These are phyloP conservation scores for Anarrhichthys ocellatus DNA, from an alignment of 2,113 vertebrate species.

Conservation along the genomic window DNA sequence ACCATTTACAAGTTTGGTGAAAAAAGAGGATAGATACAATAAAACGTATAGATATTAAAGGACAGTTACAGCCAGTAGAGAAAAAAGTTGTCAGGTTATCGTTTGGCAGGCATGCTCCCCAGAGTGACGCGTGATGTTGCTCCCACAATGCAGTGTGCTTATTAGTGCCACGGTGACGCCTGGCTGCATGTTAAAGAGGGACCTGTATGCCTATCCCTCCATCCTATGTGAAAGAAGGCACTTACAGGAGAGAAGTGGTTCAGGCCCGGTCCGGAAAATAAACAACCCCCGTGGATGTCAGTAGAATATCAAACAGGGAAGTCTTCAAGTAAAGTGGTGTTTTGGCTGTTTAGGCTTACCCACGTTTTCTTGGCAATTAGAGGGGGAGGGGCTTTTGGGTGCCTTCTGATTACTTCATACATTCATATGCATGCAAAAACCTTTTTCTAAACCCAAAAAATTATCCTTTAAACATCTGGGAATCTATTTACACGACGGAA, in stretches of 20 bases:
- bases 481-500: slow-evolving; percentile 72
- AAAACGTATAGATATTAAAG: slow-evolving; percentile 63
- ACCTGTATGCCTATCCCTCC: slow-evolving; percentile 71
- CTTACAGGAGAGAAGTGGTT: slow-evolving; percentile 77
- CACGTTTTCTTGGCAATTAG: slow-evolving; percentile 46
- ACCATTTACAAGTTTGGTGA: slow-evolving; percentile 76
- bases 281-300: slow-evolving; percentile 53
- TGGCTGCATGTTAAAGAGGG: slow-evolving; percentile 63
- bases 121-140: slow-evolving; percentile 46
- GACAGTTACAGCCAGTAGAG: slow-evolving; percentile 39
- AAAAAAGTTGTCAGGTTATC: slow-evolving; percentile 58
- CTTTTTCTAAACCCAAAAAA: slow-evolving; percentile 46
- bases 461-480: slow-evolving; percentile 49
- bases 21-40: slow-evolving; percentile 73
- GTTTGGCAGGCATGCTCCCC: slow-evolving; percentile 70
- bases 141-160: slow-evolving; percentile 70
- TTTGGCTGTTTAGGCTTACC: slow-evolving; percentile 30
- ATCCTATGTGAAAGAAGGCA: slow-evolving; percentile 79
- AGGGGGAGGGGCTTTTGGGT: slow-evolving; percentile 43
- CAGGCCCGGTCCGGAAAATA: slow-evolving; percentile 40
- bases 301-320: slow-evolving; percentile 29
- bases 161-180: slow-evolving; percentile 41
- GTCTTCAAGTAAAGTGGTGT: slow-evolving; percentile 68
- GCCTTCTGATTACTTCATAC: slow-evolving; percentile 72
- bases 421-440: slow-evolving; percentile 77